Base-by-base conservation (phyloP, 2,113 vertebrate species). In the Anolis sagrei region DNA sequence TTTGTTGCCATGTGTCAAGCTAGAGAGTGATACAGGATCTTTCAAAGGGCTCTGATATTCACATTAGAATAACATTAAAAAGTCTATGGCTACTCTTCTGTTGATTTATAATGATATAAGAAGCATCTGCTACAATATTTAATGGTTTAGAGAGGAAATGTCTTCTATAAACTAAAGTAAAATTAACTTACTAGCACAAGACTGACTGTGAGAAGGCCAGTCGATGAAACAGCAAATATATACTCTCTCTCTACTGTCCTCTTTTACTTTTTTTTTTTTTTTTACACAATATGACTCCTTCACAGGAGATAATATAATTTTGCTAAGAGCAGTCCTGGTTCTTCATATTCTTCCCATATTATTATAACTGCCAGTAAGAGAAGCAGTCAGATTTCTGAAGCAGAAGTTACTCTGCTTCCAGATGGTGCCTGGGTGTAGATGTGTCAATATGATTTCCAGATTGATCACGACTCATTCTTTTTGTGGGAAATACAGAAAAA, bases 381-480 rank as follows among this genome's bases (percentile, higher is more conserved):
- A 73, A 73, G 68, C 29, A 85, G 48, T 89, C 70, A 77, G 32
- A 68, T 84, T 77, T 74, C 25, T 69, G 36, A 1, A 83, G 44
- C 21, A 77, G 62, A 82, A 91, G 74, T 84, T 84, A 68, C 0
- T 87, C 9, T 49, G 10, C 70, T 92, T 93, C 90, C 88, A 92
- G 88, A 87, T 79, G 84, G 87, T 89, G 34, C 81, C 79, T 89
- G 36, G 21, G 73, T 87, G 84, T 39, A 86, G 29, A 83, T 80
- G 76, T 82, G 48, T 84, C 82, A 93, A 82, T 83, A 87, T 0
- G 49, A 70, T 90, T 85, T 90, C 76, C 0, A 0, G 51, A 92
- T 87, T 91, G 90, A 44, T 90, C 79, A 90, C 1, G 18, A 92
- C 44, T 93, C 72, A 77, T 66, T n/a, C 84, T 78, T 92, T 84